Percentiles rank a stretch among this genome's conserved stretches.
phyloP scores from a whole-genome alignment of 2,113 vertebrate species.

The Entelurus aequoreus region DNA sequence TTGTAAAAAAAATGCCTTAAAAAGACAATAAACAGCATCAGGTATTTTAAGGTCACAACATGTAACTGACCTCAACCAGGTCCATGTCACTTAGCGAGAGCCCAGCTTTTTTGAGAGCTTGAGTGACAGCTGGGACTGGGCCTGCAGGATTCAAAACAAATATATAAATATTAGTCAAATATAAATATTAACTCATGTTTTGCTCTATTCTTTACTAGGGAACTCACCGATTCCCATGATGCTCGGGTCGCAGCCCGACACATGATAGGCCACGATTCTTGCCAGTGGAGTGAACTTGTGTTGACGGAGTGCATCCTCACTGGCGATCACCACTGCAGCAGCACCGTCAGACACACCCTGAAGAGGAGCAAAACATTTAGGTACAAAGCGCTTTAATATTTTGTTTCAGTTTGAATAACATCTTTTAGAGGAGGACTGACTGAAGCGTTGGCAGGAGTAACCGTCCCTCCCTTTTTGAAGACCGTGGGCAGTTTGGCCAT shows the following conservation, averaged over 20 bases:
- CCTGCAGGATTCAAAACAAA: constrained; percentile 62
- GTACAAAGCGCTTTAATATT: not conserved
- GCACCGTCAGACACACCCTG: constrained; percentile 94
- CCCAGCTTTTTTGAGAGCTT: constrained; percentile 87
- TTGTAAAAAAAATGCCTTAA: too few species aligned
- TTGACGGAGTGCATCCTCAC: constrained; percentile 87
- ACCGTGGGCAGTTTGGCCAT: constrained; percentile 81
- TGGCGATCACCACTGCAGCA: constrained; percentile 84
- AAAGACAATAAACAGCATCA: too few species aligned
- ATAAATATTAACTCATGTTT: not conserved
- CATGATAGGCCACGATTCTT: constrained; percentile 86
- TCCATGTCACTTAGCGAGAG: constrained; percentile 90
- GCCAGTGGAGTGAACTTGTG: constrained; percentile 89
- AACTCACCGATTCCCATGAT: constrained; percentile 97
- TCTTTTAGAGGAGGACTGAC: constrained; percentile 62
- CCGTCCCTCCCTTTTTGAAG: constrained; percentile 91
- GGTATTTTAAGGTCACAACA: not conserved
- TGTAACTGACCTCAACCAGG: constrained; percentile 82
- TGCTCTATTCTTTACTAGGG: not conserved
- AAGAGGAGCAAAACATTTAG: not conserved
- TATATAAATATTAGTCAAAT: not conserved
- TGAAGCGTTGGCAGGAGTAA: constrained; percentile 94
- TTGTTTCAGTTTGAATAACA: not conserved
- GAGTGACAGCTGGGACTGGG: constrained; percentile 87
- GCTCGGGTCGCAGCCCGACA: constrained; percentile 87